These are phyloP conservation scores for Megaceryle torquata DNA, from an alignment of 2,113 vertebrate species.

Conservation along the genomic window DNA sequence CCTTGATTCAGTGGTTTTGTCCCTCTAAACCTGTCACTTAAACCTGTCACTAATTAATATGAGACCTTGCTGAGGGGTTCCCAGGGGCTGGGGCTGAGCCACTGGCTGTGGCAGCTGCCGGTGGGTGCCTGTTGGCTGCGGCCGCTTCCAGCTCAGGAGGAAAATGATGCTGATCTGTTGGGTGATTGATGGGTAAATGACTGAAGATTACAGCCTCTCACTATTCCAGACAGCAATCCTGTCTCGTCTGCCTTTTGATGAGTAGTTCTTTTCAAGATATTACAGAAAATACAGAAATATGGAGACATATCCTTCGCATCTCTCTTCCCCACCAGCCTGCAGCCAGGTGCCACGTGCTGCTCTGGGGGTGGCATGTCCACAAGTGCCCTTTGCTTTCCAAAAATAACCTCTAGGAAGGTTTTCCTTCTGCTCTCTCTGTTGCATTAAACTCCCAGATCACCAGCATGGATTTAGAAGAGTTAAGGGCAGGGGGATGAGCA, in stretches of 20 bases:
- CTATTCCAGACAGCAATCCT: background rate
- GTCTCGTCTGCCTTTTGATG: background rate
- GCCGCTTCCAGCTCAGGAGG: background rate
- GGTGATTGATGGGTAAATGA: background rate
- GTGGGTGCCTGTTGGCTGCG: background rate
- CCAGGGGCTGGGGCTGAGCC: background rate
- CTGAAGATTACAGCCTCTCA: background rate
- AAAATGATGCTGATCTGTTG: fast-evolving
- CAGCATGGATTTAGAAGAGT: fast-evolving
- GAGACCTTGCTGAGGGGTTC: background rate
- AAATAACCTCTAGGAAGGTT: fast-evolving
- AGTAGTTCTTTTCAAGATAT: background rate
- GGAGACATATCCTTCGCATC: background rate
- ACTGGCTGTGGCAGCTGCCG: background rate
- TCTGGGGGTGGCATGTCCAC: background rate
- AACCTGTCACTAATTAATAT: background rate
- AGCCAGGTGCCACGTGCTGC: background rate
- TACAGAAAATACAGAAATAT: background rate
- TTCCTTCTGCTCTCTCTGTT: background rate
- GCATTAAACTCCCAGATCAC: background rate
- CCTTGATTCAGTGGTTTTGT: background rate
- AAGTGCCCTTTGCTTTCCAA: background rate
- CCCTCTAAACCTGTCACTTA: background rate
- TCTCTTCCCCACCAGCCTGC: background rate
- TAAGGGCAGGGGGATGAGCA: background rate